phyloP scores from a whole-genome alignment of 2,113 vertebrate species.

The Gasterosteus nipponicus region DNA sequence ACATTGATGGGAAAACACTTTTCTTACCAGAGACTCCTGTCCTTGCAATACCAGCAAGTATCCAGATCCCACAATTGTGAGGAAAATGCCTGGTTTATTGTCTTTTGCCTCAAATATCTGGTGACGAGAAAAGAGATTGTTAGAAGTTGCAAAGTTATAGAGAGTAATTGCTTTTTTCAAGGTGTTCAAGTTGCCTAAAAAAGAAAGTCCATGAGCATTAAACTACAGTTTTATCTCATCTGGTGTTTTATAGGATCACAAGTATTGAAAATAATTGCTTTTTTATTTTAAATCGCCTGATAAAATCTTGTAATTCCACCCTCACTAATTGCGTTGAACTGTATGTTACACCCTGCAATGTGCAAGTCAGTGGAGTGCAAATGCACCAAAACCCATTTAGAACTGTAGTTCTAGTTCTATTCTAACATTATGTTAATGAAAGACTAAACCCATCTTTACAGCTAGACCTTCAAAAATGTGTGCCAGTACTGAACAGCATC shows the following conservation, averaged over 20 bases:
- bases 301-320: neutral
- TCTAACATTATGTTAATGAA: conserved; percentile 20
- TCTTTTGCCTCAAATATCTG: conserved; percentile 85
- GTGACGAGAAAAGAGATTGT: neutral
- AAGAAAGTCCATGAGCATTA: neutral
- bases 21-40: conserved; percentile 86
- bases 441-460: neutral
- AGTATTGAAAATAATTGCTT: neutral
- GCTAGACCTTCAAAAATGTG: neutral
- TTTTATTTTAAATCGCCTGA: neutral
- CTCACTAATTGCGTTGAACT: conserved; percentile 7
- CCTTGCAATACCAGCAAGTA: conserved; percentile 89
- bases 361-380: neutral
- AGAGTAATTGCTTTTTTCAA: neutral
- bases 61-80: conserved; percentile 86
- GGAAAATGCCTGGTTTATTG: conserved; percentile 79
- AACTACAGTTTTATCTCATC: neutral
- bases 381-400: neutral
- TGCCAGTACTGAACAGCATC: neutral
- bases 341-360: neutral
- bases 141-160: neutral
- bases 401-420: neutral
- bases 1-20: neutral
- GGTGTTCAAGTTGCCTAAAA: neutral
- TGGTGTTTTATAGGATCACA: neutral